A percentile compares a stretch with the other conserved stretches of the same genome.
Conservation (phyloP, 2,797 vertebrate species). For the Melanogrammus aeglefinus region DNA sequence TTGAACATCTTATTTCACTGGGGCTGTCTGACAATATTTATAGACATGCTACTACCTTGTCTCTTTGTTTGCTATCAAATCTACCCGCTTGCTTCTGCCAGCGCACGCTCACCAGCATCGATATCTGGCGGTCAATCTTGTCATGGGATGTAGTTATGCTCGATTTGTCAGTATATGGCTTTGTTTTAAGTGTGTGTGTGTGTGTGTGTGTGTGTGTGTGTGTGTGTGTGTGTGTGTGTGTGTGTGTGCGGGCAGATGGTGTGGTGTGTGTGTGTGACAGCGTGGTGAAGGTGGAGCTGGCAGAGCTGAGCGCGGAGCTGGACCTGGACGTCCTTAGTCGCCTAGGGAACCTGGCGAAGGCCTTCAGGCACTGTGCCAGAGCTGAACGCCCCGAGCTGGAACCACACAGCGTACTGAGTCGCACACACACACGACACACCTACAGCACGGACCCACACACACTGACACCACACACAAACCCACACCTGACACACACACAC, state of each 20-base stretch:
- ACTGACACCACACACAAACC: too few species aligned
- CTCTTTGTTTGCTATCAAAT: too few species aligned
- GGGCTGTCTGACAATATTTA: too few species aligned
- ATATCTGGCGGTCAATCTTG: too few species aligned
- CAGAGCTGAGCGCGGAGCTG: constrained; percentile 78
- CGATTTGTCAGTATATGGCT: neutral
- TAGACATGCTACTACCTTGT: too few species aligned
- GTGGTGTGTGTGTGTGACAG: constrained; percentile 44
- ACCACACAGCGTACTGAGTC: constrained; percentile 60
- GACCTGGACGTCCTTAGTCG: constrained; percentile 84
- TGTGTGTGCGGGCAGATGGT: too few species aligned
- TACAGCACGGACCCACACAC: too few species aligned
- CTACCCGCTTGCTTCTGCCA: too few species aligned
- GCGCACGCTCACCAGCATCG: too few species aligned
- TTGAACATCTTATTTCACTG: too few species aligned
- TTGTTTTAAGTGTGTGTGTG: neutral
- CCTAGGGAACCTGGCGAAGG: constrained; percentile 70
- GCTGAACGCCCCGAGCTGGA: constrained; percentile 47
- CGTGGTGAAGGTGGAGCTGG: constrained; percentile 78
- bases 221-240: neutral
- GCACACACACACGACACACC: constrained; percentile 5
- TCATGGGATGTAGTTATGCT: too few species aligned
- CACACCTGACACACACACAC: too few species aligned
- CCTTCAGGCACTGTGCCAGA: constrained; percentile 67
- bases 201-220: neutral